Percentiles rank a stretch among this genome's conserved stretches.
These are phyloP conservation scores for Hipposideros armiger DNA, from an alignment of 2,113 vertebrate species.

Conservation along the genomic window DNA sequence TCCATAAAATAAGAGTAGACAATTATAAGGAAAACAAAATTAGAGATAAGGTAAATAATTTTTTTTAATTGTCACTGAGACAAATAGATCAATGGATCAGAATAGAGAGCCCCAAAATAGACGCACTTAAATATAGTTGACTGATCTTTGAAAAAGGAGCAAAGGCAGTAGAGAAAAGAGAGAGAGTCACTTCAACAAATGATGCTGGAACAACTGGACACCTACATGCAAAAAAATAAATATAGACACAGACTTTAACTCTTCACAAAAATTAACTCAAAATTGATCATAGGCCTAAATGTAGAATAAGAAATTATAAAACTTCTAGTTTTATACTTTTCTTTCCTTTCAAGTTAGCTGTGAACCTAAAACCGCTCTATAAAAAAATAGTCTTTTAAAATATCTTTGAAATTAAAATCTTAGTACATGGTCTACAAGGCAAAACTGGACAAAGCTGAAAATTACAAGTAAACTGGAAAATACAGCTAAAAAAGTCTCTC, in stretches of 20 bases:
- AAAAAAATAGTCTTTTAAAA: background rate
- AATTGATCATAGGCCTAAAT: background rate
- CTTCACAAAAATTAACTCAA: background rate
- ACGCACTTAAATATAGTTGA: background rate
- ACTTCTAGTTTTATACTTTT: background rate
- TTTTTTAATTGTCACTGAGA: background rate
- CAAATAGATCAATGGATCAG: background rate
- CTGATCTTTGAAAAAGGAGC: background rate
- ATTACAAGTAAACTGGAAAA: background rate
- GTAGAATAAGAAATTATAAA: background rate
- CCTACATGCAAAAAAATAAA: background rate
- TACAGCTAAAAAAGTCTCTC: background rate
- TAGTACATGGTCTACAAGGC: background rate
- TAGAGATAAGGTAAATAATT: background rate
- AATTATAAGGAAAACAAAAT: background rate
- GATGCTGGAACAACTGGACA: background rate
- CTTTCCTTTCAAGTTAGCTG: background rate
- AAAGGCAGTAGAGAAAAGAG: background rate
- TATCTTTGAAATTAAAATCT: background rate
- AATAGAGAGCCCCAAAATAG: background rate
- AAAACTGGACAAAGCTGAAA: background rate
- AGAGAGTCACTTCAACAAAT: background rate
- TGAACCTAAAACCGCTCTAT: background rate
- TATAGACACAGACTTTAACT: background rate
- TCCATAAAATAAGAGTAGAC: background rate